Evolutionary conservation across 2,113 vertebrate genomes (phyloP), one percentile per base, ranked within the genome.

Genomic region (Phalacrocorax carbo): DNA sequence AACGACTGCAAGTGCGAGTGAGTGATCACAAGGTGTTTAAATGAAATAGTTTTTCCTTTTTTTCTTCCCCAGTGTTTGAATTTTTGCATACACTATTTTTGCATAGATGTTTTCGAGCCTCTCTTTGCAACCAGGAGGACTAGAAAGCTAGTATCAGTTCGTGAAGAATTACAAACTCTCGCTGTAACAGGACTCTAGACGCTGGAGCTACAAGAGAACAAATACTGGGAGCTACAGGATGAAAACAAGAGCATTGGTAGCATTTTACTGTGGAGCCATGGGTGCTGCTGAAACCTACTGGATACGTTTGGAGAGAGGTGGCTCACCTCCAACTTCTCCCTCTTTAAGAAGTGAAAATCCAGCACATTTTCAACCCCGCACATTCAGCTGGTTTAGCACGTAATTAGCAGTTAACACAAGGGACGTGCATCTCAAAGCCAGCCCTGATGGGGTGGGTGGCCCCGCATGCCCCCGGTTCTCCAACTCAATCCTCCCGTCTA

Each of bases 401-500:
- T 2, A 61, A 34, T 77, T 27, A 51, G 25, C 22, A 46, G 5
- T 5, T 36, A n/a, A 14, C 2, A 29, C 46, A 62, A 78, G 32
- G 9, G 23, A 75, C 12, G 10, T 0, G 0, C 5, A 34, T 17
- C n/a, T 51, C 68, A 57, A 51, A 66, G 38, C 5, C 20, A 75
- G 22, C 10, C 15, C 27, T 21, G 27, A 19, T 36, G 42, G 15
- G 7, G 4, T 0, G 2, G 15, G 20, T 14, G 15, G 13, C 48
- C 13, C 32, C 0, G 0, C 34, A 11, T 1, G 11, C 10, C 4
- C 11, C 15, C 5, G 7, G 5, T 20, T 62, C 30, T 44, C 69
- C 42, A 18, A 2, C 10, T 51, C 29, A 9, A 13, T 30, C 25
- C 17, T 8, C 0, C 1, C 9, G 7, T 38, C 13, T 42, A 66